These are phyloP conservation scores for Onchidella celtica DNA, from an alignment of 2,888 invertebrate genomes.

Conservation along the genomic window DNA sequence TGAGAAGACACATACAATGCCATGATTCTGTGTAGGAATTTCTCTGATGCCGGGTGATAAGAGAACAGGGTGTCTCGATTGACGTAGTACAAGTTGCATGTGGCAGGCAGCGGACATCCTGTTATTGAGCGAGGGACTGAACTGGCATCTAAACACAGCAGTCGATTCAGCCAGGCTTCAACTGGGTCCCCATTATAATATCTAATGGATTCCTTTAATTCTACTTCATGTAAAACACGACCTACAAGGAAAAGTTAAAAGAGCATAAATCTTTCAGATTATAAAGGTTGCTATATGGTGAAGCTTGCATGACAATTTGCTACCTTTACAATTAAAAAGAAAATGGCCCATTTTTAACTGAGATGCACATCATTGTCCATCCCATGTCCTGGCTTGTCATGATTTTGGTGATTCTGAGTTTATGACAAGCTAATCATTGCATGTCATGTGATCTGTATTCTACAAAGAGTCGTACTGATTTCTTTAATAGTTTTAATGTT, in stretches of 20 bases:
- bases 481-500: no score
- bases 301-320: no score
- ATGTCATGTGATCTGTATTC: no score
- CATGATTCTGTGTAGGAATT: constrained; percentile 94
- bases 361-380: no score
- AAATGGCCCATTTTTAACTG: no score
- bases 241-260: constrained; percentile 62
- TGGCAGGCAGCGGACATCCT: constrained; percentile 93
- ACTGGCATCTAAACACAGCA: constrained; percentile 94
- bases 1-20: constrained; percentile 98
- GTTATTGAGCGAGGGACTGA: constrained; percentile 85
- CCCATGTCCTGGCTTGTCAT: no score
- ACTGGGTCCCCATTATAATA: constrained; percentile 91
- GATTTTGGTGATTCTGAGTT: no score
- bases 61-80: constrained; percentile 96
- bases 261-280: neutral
- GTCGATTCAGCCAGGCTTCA: constrained; percentile 93
- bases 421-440: no score
- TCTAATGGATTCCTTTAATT: constrained; percentile 95
- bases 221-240: constrained; percentile 82
- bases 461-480: no score
- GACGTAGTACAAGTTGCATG: constrained; percentile 88
- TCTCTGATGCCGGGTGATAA: constrained; percentile 91
- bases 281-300: neutral
- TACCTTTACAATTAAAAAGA: no score